Evolutionary conservation across 1,140 invertebrate genomes (phyloP), one percentile per base, ranked within the genome.

Genomic region (Tetramorium parvispinum): DNA sequence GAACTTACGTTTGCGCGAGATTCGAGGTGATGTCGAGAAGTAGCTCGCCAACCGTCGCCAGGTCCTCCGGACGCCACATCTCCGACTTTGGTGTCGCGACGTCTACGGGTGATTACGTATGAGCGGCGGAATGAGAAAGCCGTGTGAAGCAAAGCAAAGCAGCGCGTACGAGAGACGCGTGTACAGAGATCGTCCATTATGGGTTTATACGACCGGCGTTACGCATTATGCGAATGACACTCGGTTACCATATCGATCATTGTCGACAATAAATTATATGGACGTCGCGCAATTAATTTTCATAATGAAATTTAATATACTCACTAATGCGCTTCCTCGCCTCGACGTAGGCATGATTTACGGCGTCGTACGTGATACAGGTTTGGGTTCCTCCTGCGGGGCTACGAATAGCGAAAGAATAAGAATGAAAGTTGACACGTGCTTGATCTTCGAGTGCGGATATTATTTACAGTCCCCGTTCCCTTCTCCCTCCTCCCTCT

Each of bases 341-440:
- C 93, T 98, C 97, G 73, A 97, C 94, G 95, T 98, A 98, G 51
- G 98, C 98, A 85, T 97, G 97, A 95, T 99, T 98, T 71, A 99
- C 96, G 49, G 98, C 98, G 90, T 98, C 98, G 93, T 98, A 98
- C 16, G 98, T 98, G 92, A 99, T 98, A 94, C 98, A 99, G 32
- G 97, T 97, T 86, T 97, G 97, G 68, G 97, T 96, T 57, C 97
- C 97, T 87, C 96, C 96, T 78, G 91, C 75, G 27, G 96, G 95
- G 77, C 97, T 97, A 95, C 55, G 96, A 97, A 91, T 95, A 94
- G 94, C 92, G 93, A 93, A 89, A 85, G 68, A 91, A 88, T 7
- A 77, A 90, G 24, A n/a, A 87, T 88, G 68, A 63, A 85, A 90
- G 70, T 82, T 81, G 68, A 66, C 86, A 24, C 46, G 40, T 59